Percentiles rank a stretch among this genome's conserved stretches.
Conservation (phyloP, 2,888 invertebrate species). For the Lacanobia wlatinum region DNA sequence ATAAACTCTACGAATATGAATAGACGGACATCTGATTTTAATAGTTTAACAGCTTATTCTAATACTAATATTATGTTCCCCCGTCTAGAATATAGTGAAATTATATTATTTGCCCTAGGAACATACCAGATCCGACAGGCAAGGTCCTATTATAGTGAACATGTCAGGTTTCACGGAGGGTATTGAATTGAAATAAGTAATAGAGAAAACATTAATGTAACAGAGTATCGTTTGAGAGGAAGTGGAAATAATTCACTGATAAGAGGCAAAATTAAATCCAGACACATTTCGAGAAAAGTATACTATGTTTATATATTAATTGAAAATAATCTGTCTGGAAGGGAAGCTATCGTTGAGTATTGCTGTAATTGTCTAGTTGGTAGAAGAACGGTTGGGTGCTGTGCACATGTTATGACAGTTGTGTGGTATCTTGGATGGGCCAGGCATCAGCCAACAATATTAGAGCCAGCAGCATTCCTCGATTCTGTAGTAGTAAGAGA, state of each 20-base stretch:
- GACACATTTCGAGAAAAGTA: background rate
- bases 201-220: background rate
- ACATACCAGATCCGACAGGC: background rate
- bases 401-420: too few species aligned
- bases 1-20: background rate
- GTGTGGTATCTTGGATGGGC: too few species aligned
- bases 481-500: too few species aligned
- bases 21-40: background rate
- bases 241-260: background rate
- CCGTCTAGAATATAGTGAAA: background rate
- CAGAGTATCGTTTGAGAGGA: slow-evolving; percentile 11
- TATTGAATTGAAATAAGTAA: background rate
- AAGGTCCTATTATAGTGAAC: background rate
- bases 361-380: too few species aligned
- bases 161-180: slow-evolving; percentile 1
- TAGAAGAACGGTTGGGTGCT: too few species aligned
- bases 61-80: background rate
- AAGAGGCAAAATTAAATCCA: slow-evolving; percentile 13
- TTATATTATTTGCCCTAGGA: slow-evolving; percentile 3
- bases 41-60: background rate
- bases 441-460: too few species aligned
- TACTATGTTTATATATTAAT: too few species aligned
- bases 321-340: too few species aligned
- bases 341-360: too few species aligned
- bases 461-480: too few species aligned